Evolutionary conservation across 2,888 invertebrate genomes (phyloP).

Genomic region (Teinopalpus imperialis): DNA sequence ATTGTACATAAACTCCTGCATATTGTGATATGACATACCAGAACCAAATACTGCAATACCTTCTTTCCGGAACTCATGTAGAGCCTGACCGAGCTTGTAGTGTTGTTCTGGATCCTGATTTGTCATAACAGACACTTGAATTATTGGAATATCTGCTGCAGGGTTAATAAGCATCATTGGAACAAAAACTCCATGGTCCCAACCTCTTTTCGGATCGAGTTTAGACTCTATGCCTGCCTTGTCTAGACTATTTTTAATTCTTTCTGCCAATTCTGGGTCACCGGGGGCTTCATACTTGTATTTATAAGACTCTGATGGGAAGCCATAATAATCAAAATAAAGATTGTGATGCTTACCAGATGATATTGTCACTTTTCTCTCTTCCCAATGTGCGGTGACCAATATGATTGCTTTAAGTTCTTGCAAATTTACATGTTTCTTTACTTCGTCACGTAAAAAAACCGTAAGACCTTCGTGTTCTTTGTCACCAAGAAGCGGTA

Average conservation of each 20-base stretch:
- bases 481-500: constrained; percentile 67
- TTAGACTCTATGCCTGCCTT: constrained; percentile 59
- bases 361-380: constrained; percentile 63
- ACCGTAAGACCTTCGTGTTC: constrained; percentile 61
- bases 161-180: constrained; percentile 76
- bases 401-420: constrained; percentile 66
- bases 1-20: constrained; percentile 59
- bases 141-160: constrained; percentile 64
- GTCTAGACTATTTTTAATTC: constrained; percentile 53
- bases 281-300: constrained; percentile 72
- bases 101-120: constrained; percentile 64
- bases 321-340: constrained; percentile 74
- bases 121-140: constrained; percentile 63
- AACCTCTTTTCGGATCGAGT: constrained; percentile 64
- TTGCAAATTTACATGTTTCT: constrained; percentile 61
- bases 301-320: constrained; percentile 68
- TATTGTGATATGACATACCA: constrained; percentile 75
- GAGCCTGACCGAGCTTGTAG: constrained; percentile 58
- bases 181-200: constrained; percentile 77
- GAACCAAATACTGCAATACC: constrained; percentile 68
- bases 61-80: constrained; percentile 64
- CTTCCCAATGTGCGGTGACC: constrained; percentile 75
- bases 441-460: constrained; percentile 63
- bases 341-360: constrained; percentile 64
- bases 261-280: constrained; percentile 57